Evolutionary conservation across 2,797 vertebrate genomes (phyloP).

Genomic region (Eospalax fontanierii): DNA sequence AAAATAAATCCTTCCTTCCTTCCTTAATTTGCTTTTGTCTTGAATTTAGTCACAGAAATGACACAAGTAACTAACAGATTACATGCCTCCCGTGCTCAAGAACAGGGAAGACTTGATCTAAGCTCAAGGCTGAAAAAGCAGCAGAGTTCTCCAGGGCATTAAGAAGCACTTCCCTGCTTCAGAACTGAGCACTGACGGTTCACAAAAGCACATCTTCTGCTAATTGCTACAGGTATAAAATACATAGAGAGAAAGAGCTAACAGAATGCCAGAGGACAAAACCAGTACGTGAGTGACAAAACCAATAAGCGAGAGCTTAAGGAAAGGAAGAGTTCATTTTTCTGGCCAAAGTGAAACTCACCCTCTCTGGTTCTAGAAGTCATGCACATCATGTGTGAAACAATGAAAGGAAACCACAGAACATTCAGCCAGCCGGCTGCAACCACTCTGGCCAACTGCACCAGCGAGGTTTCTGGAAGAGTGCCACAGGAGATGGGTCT

Average conservation of each 20-base stretch:
- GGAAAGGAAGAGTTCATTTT: constrained; percentile 65
- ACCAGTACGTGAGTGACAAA: neutral
- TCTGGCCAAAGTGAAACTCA: constrained; percentile 80
- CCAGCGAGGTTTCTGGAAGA: constrained; percentile 83
- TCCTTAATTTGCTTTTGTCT: neutral
- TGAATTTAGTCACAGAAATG: neutral
- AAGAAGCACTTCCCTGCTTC: neutral
- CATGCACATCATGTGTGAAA: constrained; percentile 83
- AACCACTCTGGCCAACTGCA: constrained; percentile 78
- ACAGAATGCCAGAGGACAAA: constrained; percentile 5
- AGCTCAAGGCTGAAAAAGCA: neutral
- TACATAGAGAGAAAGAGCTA: neutral
- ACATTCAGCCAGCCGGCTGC: constrained; percentile 83
- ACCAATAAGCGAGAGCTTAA: constrained; percentile 35
- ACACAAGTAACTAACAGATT: neutral
- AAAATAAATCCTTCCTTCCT: neutral
- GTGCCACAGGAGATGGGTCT: constrained; percentile 85
- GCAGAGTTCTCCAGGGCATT: neutral
- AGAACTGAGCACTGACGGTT: neutral
- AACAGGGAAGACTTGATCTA: neutral
- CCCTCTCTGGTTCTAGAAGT: constrained; percentile 78
- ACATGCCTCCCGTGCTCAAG: neutral
- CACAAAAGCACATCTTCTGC: neutral
- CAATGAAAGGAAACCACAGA: constrained; percentile 88
- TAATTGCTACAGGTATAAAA: constrained; percentile 13